phyloP scores from a whole-genome alignment of 2,888 invertebrate species.

The Conus canariensis region DNA sequence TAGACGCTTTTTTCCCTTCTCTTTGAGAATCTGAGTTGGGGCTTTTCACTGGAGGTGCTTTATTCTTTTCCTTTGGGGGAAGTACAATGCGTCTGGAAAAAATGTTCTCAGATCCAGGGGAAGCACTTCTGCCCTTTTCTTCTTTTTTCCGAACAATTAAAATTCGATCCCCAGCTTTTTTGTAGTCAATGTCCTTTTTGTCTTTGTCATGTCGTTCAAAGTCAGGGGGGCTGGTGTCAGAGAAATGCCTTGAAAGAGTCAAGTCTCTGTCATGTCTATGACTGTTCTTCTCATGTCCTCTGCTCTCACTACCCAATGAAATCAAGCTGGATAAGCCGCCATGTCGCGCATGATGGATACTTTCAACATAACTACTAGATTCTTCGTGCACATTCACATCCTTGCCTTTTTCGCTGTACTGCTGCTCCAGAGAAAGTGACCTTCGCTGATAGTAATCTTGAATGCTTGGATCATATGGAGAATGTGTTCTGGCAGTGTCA shows the following conservation, averaged over 20 bases:
- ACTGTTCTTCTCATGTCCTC: background rate
- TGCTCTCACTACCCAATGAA: constrained; percentile 8
- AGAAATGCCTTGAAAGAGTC: background rate
- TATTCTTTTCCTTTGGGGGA: constrained; percentile 34
- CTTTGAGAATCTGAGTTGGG: constrained; percentile 2
- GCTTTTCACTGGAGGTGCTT: background rate
- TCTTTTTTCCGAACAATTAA: constrained; percentile 26
- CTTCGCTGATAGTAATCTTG: constrained; percentile 6
- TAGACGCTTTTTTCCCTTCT: constrained; percentile 42
- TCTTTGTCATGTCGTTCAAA: constrained; percentile 15
- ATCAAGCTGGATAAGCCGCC: constrained; percentile 31
- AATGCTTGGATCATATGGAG: constrained; percentile 16
- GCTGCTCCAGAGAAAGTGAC: background rate
- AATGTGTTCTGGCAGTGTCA: background rate
- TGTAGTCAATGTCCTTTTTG: background rate
- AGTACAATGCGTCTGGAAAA: constrained; percentile 38
- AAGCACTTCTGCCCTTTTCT: constrained; percentile 26
- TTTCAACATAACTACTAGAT: background rate
- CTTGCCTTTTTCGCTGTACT: too few relatives aligned
- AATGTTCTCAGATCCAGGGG: constrained; percentile 12
- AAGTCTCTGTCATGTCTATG: background rate
- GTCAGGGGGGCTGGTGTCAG: background rate
- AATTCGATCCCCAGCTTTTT: constrained; percentile 31
- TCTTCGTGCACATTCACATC: background rate
- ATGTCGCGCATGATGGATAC: background rate